These are phyloP conservation scores for Nomada fucata DNA, from an alignment of 2,888 invertebrate species.

Conservation along the genomic window DNA sequence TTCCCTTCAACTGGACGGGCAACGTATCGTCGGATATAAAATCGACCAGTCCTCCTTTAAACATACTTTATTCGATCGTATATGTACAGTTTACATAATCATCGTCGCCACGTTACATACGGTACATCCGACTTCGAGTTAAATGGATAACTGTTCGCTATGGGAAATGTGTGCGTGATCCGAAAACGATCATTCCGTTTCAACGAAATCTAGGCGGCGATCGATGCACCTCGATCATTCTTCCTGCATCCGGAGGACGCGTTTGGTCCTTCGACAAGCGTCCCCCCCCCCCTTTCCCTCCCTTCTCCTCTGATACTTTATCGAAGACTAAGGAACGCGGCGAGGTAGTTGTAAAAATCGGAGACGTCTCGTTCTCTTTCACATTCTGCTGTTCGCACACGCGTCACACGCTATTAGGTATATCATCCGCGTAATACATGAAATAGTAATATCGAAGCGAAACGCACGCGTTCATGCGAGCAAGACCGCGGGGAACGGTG, in stretches of 20 bases:
- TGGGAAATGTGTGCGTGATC: conserved; percentile 44
- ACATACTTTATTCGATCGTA: conserved; percentile 68
- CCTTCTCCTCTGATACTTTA: neutral
- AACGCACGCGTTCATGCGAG: neutral
- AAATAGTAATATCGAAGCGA: conserved; percentile 12
- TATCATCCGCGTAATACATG: neutral
- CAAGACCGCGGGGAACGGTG: conserved; percentile 1
- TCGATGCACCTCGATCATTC: conserved; percentile 22
- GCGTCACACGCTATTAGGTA: neutral
- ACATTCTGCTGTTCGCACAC: conserved; percentile 19
- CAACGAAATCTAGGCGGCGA: conserved; percentile 13
- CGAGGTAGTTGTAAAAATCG: conserved; percentile 47
- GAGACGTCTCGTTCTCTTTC: conserved; percentile 21
- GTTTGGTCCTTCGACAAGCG: conserved; percentile 15
- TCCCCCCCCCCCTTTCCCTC: neutral
- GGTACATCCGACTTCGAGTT: conserved; percentile 57
- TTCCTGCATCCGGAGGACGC: conserved; percentile 7
- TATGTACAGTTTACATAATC: conserved; percentile 72
- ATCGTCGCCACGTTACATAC: conserved; percentile 65
- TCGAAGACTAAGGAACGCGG: conserved; percentile 28
- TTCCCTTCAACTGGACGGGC: neutral
- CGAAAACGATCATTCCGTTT: conserved; percentile 34
- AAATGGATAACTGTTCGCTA: conserved; percentile 53
- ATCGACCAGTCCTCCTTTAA: conserved; percentile 50
- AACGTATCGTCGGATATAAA: neutral